Evolutionary conservation across 2,797 vertebrate genomes (phyloP), one percentile per base, ranked within the genome.

Genomic region (Phoeniculus purpureus): DNA sequence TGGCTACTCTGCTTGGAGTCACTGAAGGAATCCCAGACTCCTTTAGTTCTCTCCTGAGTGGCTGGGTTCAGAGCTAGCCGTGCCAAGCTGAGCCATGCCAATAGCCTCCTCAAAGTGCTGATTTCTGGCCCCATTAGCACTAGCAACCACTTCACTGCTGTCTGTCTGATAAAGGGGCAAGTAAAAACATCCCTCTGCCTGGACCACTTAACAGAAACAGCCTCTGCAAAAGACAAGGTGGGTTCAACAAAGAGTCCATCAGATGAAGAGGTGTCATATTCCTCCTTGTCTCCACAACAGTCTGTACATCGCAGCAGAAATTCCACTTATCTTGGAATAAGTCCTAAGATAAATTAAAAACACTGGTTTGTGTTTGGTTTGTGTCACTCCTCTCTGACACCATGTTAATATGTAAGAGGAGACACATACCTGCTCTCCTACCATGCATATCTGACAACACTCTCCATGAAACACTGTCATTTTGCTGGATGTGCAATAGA

Each of bases 341-440:
- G 19, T n/a, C 34, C 15, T 18, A 58, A 48, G 26, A 55, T 5
- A 89, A 78, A 70, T 45, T 20, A 52, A 84, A 89, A 71, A 27
- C 7, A 65, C 8, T 4, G 61, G 34, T 47, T 54, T 37, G 37
- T 37, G 29, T 2, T 7, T 21, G 12, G 5, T 13, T 29, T 32
- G 26, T 84, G 62, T 25, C 18, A 29, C 65, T 81, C 27, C 21
- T 21, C 40, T 43, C 50, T 40, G 45, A 26, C n/a, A 54, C 8
- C 7, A 21, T 0, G 0, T 31, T 47, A 27, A 26, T 37, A 34
- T 0, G 0, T 17, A 81, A 58, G 19, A 80, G 17, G 21, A 74
- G 27, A 52, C 1, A 20, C 15, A 7, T 34, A 47, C 10, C 54
- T 45, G 12, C 56, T 71, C 22, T 87, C 31, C 60, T 31, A 2